These are phyloP conservation scores for Stegana nigrithorax DNA, from an alignment of 2,888 invertebrate species.

Conservation along the genomic window DNA sequence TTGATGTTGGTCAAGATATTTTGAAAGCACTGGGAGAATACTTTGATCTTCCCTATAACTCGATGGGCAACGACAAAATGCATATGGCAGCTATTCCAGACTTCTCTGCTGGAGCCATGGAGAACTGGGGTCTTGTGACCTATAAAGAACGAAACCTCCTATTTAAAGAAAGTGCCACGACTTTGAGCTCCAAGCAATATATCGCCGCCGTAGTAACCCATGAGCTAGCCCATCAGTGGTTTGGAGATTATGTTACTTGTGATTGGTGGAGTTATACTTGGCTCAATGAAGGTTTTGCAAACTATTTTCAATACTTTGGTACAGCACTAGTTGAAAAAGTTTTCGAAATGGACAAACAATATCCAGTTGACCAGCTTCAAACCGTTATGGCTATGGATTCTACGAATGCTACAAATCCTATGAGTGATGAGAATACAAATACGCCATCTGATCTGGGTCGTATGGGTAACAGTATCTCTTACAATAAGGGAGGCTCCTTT, in stretches of 20 bases:
- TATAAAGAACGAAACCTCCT: conserved; percentile 80
- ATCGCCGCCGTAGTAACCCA: conserved; percentile 72
- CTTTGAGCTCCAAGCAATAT: conserved; percentile 72
- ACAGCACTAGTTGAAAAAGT: conserved; percentile 70
- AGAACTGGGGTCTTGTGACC: conserved; percentile 90
- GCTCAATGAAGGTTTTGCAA: conserved; percentile 77
- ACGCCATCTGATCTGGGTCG: conserved; percentile 72
- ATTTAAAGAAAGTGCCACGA: conserved; percentile 73
- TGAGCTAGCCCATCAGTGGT: conserved; percentile 76
- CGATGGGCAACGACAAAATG: conserved; percentile 75
- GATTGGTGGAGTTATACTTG: conserved; percentile 72
- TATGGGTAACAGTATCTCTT: conserved; percentile 77
- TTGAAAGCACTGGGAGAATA: conserved; percentile 72
- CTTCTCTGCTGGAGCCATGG: conserved; percentile 89
- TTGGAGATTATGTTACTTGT: conserved; percentile 74
- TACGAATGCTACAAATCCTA: conserved; percentile 71
- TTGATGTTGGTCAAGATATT: conserved; percentile 72
- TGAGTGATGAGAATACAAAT: conserved; percentile 72
- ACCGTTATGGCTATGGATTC: conserved; percentile 74
- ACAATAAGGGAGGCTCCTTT: conserved; percentile 76
- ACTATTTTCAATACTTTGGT: conserved; percentile 79
- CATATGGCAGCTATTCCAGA: conserved; percentile 87
- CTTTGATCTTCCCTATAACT: conserved; percentile 72
- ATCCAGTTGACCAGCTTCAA: conserved; percentile 78
- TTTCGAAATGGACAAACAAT: conserved; percentile 77